Base-by-base conservation (phyloP, 1,140 invertebrate species). In the Drosophila setifemur region DNA sequence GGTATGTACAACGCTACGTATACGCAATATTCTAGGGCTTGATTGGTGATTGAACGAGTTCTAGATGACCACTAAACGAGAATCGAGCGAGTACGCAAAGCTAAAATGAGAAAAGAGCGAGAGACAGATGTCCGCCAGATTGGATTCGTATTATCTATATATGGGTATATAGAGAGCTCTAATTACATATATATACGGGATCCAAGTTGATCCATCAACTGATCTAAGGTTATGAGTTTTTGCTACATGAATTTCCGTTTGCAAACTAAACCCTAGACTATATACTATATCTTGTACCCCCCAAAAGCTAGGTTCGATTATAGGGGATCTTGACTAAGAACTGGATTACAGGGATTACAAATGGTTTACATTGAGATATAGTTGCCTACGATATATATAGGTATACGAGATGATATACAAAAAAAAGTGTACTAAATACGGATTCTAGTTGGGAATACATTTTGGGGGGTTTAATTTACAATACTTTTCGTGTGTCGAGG, bases 1-100 rank as follows among this genome's bases (percentile, higher is more conserved):
- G 69, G 39, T 57, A 61, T 73, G 44, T 78, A 79, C 75, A 68
- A 42, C 31, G 12, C 55, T 75, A 75, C 35, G 33, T 54, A 50
- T 63, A 58, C 64, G 47, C 25, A 31, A 60, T 55, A 6, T 35
- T 61, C 57, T 61, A 55, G n/a, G 14, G 4, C n/a, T 29, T 35
- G 48, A 14, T 6, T 9, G 8, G 25, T 50, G 48, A 50, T 50
- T 50, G n/a, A 50, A 37, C 53, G 14, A 53, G 16, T 58, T 58
- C 18, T 47, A 14, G 7, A 64, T 63, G 60, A 64, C 28, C 42
- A 29, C 43, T 66, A 64, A 29, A 48, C 25, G 57, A 33, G 14
- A 16, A 48, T 64, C 55, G 60, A 50, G 45, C 64, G 26, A 21
- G 14, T 44, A 35, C 28, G 7, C 21, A 25, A 19, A 3, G 8